Evolutionary conservation across 1,140 invertebrate species (phyloP), one percentile per base, ranked within the genome.

Genomic region (Tetragonula clypearis): DNA sequence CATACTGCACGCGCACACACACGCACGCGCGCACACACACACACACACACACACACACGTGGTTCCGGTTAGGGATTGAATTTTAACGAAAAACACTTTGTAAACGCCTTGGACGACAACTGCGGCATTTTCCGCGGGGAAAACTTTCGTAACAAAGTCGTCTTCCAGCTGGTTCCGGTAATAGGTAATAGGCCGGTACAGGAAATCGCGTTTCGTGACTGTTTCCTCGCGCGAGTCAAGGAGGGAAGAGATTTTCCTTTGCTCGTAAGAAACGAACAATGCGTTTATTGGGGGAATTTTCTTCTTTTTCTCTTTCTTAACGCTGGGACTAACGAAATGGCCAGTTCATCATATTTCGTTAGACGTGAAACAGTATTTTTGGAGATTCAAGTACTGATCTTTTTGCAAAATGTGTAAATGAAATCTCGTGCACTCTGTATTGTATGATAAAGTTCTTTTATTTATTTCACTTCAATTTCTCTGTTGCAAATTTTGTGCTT

Each of bases 21-120:
- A 35, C 35, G 2, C 35, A 35, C 35, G 3, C 35, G 3, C 35
- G 3, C 3, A 35, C 35, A 35, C 26, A 77, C 55, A 72, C 79
- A 35, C 35, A 30, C 30, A 30, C 30, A 30, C 0, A 30, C 30
- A 65, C 35, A 72, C 65, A 72, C 69, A 23, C 19, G 8, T n/a
- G 14, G 55, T 62, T n/a, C 5, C 5, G 60, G 72, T 68, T 68
- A 83, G 35, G 76, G 56, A 53, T 68, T 89, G 60, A 86, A 88
- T 88, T 88, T 88, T 81, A 88, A 88, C 84, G 84, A 78, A 30
- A 84, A 78, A 49, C 56, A 66, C 68, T 73, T 72, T 21, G 19
- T 14, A 23, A 49, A 74, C 60, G 41, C 66, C 12, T 66, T 11
- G 30, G 58, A 3, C 56, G 6, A 49, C 65, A 17, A 60, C n/a